These are phyloP conservation scores for Porites rus DNA, from an alignment of 92 coral and sea anemone genomes.

Conservation along the genomic window DNA sequence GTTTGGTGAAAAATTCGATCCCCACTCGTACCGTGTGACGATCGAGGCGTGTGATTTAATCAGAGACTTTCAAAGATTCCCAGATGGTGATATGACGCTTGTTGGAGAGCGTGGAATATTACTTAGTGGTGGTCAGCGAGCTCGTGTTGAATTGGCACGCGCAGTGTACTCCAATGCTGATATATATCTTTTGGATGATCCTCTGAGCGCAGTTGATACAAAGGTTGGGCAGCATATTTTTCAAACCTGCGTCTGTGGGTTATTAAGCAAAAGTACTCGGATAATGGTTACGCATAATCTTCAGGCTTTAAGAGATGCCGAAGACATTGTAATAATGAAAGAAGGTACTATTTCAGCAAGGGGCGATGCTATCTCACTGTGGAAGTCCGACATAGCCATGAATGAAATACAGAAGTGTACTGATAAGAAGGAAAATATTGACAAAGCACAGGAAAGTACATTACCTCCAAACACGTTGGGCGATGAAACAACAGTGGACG, in stretches of 20 bases:
- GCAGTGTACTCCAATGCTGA: slow-evolving; percentile 39
- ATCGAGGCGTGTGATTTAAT: slow-evolving; percentile 57
- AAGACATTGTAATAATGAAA: slow-evolving; percentile 30
- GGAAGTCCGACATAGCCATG: background rate
- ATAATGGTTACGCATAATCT: slow-evolving; percentile 21
- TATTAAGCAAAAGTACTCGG: slow-evolving; percentile 29
- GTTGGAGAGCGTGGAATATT: slow-evolving; percentile 37
- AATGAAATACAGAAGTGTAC: background rate
- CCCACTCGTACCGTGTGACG: slow-evolving; percentile 44
- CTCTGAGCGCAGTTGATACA: slow-evolving; percentile 43
- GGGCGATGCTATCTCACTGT: background rate
- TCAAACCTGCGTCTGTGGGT: background rate
- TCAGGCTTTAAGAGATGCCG: slow-evolving; percentile 5
- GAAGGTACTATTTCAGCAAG: background rate
- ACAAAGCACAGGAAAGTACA: background rate
- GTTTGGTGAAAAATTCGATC: slow-evolving; percentile 56
- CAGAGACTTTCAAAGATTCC: slow-evolving; percentile 59
- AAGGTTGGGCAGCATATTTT: slow-evolving; percentile 33
- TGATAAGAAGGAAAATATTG: background rate
- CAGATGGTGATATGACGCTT: slow-evolving; percentile 46
- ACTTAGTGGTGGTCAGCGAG: slow-evolving; percentile 39
- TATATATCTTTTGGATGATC: slow-evolving; percentile 35
- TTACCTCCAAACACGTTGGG: background rate
- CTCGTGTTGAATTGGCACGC: slow-evolving; percentile 39
- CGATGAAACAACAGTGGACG: background rate